Conservation (phyloP, 2,113 vertebrate species). For the Bos indicus region DNA sequence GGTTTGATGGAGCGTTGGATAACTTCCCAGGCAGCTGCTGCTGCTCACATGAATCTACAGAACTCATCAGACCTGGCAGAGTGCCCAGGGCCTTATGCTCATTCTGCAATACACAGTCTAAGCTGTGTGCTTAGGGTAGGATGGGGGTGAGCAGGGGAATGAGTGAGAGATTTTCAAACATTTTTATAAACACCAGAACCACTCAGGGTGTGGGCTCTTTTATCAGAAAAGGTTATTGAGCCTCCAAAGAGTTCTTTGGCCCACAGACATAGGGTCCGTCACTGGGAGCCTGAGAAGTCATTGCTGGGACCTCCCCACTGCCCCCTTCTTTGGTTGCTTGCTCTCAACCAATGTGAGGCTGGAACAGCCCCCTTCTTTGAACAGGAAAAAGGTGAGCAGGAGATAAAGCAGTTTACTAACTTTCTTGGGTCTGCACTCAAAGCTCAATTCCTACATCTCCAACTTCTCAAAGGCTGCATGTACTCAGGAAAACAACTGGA, state of each 20-base stretch:
- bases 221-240: not conserved
- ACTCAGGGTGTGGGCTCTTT: not conserved
- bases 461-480: not conserved
- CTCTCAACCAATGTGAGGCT: not conserved
- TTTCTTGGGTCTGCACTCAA: not conserved
- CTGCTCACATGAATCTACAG: conserved; percentile 51
- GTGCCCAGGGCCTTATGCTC: not conserved
- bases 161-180: not conserved
- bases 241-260: not conserved
- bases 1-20: conserved; percentile 56
- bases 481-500: not conserved
- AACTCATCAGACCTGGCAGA: conserved; percentile 47
- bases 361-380: not conserved
- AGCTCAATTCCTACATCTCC: not conserved
- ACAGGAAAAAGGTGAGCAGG: not conserved
- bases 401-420: not conserved
- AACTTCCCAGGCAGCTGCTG: conserved; percentile 64
- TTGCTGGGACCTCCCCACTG: not conserved
- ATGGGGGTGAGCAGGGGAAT: not conserved
- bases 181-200: not conserved
- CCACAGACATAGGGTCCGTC: not conserved
- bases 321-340: not conserved
- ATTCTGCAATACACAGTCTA: not conserved
- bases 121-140: not conserved
- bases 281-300: not conserved